phyloP scores from a whole-genome alignment of 2,888 invertebrate genomes.

The Marronus borbonicus region DNA sequence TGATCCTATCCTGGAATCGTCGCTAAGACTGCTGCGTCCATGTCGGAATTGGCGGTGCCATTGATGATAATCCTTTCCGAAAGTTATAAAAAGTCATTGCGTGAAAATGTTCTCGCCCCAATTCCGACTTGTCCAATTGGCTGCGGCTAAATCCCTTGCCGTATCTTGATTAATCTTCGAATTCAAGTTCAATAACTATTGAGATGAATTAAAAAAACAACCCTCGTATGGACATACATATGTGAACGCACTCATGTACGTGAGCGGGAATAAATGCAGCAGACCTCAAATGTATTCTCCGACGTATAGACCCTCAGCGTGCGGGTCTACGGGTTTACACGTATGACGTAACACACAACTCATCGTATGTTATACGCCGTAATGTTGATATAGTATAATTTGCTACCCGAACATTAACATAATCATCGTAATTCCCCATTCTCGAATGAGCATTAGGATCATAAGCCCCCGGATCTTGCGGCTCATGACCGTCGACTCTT shows the following conservation, averaged over 20 bases:
- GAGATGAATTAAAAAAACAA: no score
- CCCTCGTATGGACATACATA: no score
- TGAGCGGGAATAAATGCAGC: neutral
- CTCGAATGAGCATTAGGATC: conserved; percentile 62
- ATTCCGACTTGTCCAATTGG: no score
- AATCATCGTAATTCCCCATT: conserved; percentile 65
- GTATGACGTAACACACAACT: conserved; percentile 9
- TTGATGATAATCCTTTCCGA: no score
- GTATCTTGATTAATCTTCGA: no score
- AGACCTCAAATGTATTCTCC: neutral
- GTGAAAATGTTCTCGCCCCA: no score
- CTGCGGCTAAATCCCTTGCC: no score
- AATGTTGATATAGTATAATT: conserved; percentile 55
- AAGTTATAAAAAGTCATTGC: no score
- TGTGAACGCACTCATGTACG: neutral
- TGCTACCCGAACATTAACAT: conserved; percentile 61
- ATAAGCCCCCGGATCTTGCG: conserved; percentile 52
- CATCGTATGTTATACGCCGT: conserved; percentile 21
- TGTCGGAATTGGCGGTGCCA: no score
- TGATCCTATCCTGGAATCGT: no score
- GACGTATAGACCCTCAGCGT: neutral
- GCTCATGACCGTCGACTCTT: conserved; percentile 24
- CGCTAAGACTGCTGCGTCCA: no score
- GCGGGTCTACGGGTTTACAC: neutral
- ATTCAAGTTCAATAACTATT: no score